Base-by-base conservation (phyloP, 37 sponge, comb jelly and placozoan species). In the Spongia lamella region DNA sequence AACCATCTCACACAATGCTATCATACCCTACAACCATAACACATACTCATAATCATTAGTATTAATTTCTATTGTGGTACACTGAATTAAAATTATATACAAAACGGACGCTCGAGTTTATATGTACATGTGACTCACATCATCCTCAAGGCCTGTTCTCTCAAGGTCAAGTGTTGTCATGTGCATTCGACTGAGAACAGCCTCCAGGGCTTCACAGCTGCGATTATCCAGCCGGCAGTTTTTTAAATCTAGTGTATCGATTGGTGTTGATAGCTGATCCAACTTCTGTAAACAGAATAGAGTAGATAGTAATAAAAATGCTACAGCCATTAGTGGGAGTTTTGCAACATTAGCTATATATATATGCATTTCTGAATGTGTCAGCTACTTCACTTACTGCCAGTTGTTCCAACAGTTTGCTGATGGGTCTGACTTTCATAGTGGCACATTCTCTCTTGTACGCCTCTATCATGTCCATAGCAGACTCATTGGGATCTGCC, bases 1-100 rank as follows among this genome's bases (percentile, higher is more conserved):
- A 0, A 94, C 63, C 95, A 94, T 94, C 88, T 94, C 95, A 81
- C 88, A 87, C 24, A 94, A 52, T 6, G 95, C 91, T 67, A 94
- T 94, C 16, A 80, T 81, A 29, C 93, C 93, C 93, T 93, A 49
- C 15, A 34, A 52, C 36, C 32, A 20, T 58, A 75, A 39, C 27
- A 25, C 29, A 63, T 25, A 33, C 16, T 19, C 24, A 64, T 31
- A 24, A 19, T 19, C 13, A 26, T 7, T 26, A 57, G 24, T 6
- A 27, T 26, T 26, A 57, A 43, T 43, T 9, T 13, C 47, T 43
- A 43, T 43, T 5, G 47, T 43, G 7, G 60, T 27, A 7, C 60
- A 29, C 13, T 58, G 7, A 58, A 11, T 58, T 58, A 5, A 58
- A 58, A 43, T 5, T 43, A 5, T 43, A 43, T 9, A 43, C 9